A percentile compares a stretch with the other conserved stretches of the same genome.
Evolutionary conservation across 2,113 vertebrate genomes (phyloP).

Genomic region (Pantherophis guttatus): DNA sequence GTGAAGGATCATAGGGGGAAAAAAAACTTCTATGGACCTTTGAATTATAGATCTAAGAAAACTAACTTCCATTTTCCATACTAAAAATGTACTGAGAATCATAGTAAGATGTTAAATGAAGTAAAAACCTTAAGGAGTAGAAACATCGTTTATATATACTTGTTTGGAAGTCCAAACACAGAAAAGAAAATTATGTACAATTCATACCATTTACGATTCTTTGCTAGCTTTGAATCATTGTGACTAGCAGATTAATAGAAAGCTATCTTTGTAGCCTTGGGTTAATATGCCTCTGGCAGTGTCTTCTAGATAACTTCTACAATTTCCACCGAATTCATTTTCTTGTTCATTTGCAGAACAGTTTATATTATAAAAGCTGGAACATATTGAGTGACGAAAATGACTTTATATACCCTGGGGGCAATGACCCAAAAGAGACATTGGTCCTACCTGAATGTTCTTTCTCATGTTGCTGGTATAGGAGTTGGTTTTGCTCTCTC

Average conservation of each 20-base stretch:
- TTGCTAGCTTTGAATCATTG: not conserved
- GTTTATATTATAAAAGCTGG: not conserved
- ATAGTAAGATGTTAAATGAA: not conserved
- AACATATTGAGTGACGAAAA: not conserved
- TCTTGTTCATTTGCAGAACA: not conserved
- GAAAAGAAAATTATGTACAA: not conserved
- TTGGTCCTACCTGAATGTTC: no score
- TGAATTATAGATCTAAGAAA: not conserved
- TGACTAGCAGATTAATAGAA: not conserved
- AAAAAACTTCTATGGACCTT: not conserved
- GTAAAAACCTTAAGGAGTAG: not conserved
- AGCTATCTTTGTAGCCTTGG: not conserved
- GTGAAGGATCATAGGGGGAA: not conserved
- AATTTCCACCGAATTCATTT: not conserved
- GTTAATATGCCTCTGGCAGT: not conserved
- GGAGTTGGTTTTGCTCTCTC: no score
- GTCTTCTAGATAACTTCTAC: not conserved
- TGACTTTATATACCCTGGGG: not conserved
- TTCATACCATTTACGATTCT: not conserved
- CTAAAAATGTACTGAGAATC: not conserved
- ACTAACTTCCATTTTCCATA: not conserved
- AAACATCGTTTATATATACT: not conserved
- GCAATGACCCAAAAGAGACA: not conserved
- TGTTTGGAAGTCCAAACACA: not conserved
- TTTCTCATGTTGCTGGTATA: no score